Percentiles rank a stretch among this genome's conserved stretches.
Conservation (phyloP, 2,888 invertebrate genomes). For the Fragum sueziense region DNA sequence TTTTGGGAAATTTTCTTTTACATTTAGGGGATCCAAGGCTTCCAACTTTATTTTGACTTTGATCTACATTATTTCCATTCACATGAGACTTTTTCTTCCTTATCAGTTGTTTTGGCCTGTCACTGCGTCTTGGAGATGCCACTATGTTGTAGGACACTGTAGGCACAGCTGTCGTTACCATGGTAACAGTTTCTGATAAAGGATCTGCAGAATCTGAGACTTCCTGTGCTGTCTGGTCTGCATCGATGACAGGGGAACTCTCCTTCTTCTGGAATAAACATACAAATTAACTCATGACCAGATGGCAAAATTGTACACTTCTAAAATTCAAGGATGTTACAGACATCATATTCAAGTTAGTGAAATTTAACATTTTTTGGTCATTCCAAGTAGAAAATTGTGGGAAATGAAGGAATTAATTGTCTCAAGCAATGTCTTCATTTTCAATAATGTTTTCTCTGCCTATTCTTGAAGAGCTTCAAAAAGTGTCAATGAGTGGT, state of each 20-base stretch:
- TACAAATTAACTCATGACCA: no score
- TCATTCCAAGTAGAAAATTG: no score
- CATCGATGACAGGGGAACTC: not conserved
- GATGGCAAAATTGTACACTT: no score
- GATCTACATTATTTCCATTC: not conserved
- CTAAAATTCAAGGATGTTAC: no score
- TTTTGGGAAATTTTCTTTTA: not conserved
- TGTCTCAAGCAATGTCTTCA: no score
- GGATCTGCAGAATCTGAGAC: conserved; percentile 23
- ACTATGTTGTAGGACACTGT: conserved; percentile 57
- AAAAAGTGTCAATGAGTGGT: no score
- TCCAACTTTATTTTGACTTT: not conserved
- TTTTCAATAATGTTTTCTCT: no score
- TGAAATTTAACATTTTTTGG: no score
- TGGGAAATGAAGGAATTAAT: no score
- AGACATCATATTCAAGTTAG: no score
- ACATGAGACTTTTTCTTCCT: not conserved
- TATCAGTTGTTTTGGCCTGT: not conserved
- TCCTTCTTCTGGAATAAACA: conserved; percentile 22
- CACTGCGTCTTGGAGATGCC: conserved; percentile 39
- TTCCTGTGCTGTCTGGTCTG: no score
- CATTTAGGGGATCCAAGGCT: not conserved
- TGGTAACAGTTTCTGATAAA: conserved; percentile 34
- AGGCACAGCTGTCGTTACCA: conserved; percentile 73
- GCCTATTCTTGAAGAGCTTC: no score